Evolutionary conservation across 1,140 invertebrate species (phyloP), one percentile per base, ranked within the genome.

Genomic region (Xylocopa sonorina): DNA sequence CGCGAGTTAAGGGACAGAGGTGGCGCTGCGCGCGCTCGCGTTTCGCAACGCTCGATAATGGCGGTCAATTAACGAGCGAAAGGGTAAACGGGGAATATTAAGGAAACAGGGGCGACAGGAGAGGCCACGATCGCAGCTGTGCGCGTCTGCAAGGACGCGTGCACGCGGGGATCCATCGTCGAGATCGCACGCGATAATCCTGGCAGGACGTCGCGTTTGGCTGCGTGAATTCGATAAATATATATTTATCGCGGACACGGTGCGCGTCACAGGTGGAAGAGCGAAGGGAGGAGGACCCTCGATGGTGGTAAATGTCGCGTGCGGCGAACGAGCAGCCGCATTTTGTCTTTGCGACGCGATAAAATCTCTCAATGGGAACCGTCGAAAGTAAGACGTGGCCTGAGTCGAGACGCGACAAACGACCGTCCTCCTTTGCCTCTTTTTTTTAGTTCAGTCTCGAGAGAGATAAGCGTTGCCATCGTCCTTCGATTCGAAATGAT

Each of bases 111-210:
- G n/a, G 24, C 27, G 27, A 29, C 18, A 34, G 53, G 57, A 55
- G 48, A 38, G n/a, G 43, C 14, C 7, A 9, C 43, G n/a, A 53
- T 41, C 48, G 84, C 83, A 86, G 80, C 83, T 86, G 84, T 67
- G 55, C 69, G 29, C 32, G 48, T 55, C n/a, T 24, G 71, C 75
- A 46, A 48, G n/a, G 43, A 71, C 77, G 77, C 18, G 18, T 18
- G 7, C 10, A 32, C 4, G 18, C 24, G 46, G 9, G n/a, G 21
- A 46, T n/a, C 9, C 32, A 32, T 55, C 34, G 41, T 64, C 29
- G 53, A 62, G 76, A 86, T 86, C 83, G 34, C 46, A n/a, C n/a
- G 55, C 64, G 78, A 80, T 77, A 69, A 79, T 82, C 72, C 62
- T 18, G 53, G 27, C 72, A 75, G 34, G n/a, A n/a, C n/a, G 29